A percentile compares a stretch with the other conserved stretches of the same genome.
phyloP scores from a whole-genome alignment of 2,797 vertebrate genomes.

The Schizopygopsis malacanthus region DNA sequence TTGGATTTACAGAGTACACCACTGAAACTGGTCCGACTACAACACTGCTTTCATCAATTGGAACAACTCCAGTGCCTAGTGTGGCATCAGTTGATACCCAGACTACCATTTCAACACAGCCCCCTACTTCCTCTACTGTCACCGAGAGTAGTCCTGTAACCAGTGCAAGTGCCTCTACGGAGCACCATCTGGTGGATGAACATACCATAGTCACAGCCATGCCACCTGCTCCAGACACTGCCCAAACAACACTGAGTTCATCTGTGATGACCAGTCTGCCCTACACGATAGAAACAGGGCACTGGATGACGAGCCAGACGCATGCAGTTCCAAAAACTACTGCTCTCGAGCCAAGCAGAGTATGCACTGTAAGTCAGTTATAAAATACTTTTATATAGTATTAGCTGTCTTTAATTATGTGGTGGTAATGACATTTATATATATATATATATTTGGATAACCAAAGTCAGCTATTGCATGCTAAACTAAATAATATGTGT shows the following conservation, averaged over 20 bases:
- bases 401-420: background rate
- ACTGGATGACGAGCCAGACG: slow-evolving; percentile 43
- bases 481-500: background rate
- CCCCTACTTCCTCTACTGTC: slow-evolving; percentile 26
- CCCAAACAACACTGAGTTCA: background rate
- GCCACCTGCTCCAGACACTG: slow-evolving; percentile 17
- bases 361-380: slow-evolving; percentile 74
- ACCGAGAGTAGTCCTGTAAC: slow-evolving; percentile 4
- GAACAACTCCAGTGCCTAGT: slow-evolving; percentile 50
- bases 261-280: background rate
- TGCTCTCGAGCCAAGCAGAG: slow-evolving; percentile 64
- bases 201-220: slow-evolving; percentile 2
- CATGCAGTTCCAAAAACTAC: slow-evolving; percentile 22
- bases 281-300: slow-evolving; percentile 25
- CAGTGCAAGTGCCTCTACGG: slow-evolving; percentile 9
- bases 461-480: background rate
- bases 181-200: slow-evolving; percentile 39
- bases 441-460: background rate
- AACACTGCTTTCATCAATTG: slow-evolving; percentile 3
- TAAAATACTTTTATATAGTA: background rate
- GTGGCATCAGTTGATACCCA: slow-evolving; percentile 31
- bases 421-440: background rate
- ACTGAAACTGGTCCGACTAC: slow-evolving; percentile 57
- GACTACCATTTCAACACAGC: slow-evolving; percentile 13
- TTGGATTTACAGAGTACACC: slow-evolving; percentile 40